phyloP scores from a whole-genome alignment of 2,797 vertebrate species.

The Anabas testudineus region DNA sequence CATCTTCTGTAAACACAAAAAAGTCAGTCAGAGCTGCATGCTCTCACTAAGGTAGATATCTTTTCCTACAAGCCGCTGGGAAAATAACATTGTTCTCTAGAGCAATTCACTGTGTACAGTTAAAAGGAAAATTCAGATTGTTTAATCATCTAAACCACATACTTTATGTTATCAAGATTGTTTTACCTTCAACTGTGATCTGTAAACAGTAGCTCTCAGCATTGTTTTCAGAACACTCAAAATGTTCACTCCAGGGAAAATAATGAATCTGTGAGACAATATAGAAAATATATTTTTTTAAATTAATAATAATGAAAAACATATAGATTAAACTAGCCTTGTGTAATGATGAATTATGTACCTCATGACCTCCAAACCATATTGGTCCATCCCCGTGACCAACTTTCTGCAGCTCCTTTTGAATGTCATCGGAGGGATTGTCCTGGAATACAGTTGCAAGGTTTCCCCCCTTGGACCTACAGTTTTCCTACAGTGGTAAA shows the following conservation, averaged over 20 bases:
- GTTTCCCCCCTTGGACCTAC: not conserved
- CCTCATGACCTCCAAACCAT: slow-evolving; percentile 16
- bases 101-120: no score
- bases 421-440: rapidly evolving
- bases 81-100: no score
- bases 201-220: slow-evolving; percentile 6
- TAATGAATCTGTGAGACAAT: no score
- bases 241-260: no score
- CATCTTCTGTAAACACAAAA: not conserved
- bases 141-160: no score
- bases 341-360: not conserved
- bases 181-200: not conserved
- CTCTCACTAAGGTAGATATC: no score
- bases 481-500: not conserved
- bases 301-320: no score
- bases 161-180: not conserved
- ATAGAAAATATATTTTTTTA: no score
- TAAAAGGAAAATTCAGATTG: no score
- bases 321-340: not conserved
- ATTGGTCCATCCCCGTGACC: not conserved
- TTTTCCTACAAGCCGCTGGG: no score
- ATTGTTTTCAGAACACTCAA: rapidly evolving
- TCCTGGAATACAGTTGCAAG: not conserved
- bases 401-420: not conserved
- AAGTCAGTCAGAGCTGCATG: not conserved